Percentiles rank a stretch among this genome's conserved stretches.
These are phyloP conservation scores for Erethizon dorsatum DNA, from an alignment of 2,797 vertebrate genomes.

Conservation along the genomic window DNA sequence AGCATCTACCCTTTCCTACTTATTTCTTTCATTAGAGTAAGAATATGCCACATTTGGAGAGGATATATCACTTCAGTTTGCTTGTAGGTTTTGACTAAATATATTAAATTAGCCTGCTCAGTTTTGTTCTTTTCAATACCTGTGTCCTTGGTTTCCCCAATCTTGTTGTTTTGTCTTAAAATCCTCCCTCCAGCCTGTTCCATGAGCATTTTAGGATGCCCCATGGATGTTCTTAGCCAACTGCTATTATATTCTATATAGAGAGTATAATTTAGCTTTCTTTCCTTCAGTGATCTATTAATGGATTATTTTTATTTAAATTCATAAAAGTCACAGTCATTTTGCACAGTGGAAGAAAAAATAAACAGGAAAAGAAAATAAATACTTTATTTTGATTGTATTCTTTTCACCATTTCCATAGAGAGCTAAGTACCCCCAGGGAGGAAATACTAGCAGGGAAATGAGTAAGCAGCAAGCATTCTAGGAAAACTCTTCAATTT, in stretches of 20 bases:
- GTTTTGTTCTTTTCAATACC: slow-evolving; percentile 38
- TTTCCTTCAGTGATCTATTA: slow-evolving; percentile 73
- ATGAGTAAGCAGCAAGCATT: slow-evolving; percentile 41
- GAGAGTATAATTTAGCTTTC: slow-evolving; percentile 63
- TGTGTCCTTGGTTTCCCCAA: not conserved
- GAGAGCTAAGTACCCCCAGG: slow-evolving; percentile 15
- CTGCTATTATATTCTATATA: slow-evolving; percentile 25
- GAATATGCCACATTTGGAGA: not conserved
- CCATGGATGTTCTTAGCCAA: slow-evolving; percentile 56
- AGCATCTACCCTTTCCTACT: not conserved
- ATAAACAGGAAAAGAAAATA: slow-evolving; percentile 67
- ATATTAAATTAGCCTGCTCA: not conserved
- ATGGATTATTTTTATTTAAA: slow-evolving; percentile 74
- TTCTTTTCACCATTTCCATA: not conserved
- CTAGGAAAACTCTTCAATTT: not conserved
- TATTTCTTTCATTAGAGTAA: not conserved
- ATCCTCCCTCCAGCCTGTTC: not conserved
- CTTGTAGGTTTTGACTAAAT: not conserved
- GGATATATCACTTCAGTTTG: not conserved
- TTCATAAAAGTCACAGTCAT: slow-evolving; percentile 1
- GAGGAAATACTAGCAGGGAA: slow-evolving; percentile 50
- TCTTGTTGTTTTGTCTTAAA: slow-evolving; percentile 24
- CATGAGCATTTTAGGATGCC: slow-evolving; percentile 14
- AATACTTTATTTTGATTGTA: slow-evolving; percentile 58
- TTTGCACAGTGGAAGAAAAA: slow-evolving; percentile 74